Base-by-base conservation (phyloP, 1,140 invertebrate genomes). In the Drosophila chauvacae region DNA sequence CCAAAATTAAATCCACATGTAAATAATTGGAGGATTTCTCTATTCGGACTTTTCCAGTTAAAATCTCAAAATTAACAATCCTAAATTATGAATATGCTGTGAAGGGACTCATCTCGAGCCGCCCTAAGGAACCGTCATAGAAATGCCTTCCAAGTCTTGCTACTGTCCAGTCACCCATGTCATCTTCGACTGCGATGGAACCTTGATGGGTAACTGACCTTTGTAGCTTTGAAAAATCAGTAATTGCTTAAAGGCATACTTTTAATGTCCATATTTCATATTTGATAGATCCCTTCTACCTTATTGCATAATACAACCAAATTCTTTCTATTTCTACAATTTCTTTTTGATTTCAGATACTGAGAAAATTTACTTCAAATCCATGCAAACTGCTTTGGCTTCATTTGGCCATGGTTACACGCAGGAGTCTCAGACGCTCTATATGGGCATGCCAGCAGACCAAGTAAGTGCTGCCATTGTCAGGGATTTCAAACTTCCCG, bases 111-210 rank as follows among this genome's bases (percentile, higher is more conserved):
- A 14, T 4, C 4, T 14, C 42, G 18, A 42, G 16, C 2, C 48
- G 18, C 41, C 2, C 6, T 10, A 56, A n/a, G 16, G n/a, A 18
- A 60, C 14, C 28, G 10, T 16, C 16, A 1, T 20, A 9, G 65
- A 51, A 70, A 30, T 69, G 45, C 4, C 55, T 18, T 9, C 14
- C 0, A 35, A 26, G 5, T 11, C 26, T 14, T 26, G 37, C 10
- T 50, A 55, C 7, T 44, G 45, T 6, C 48, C 47, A 11, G 80
- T 88, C 33, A 69, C 77, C 0, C 80, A 87, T 18, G 59, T 79
- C 61, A 87, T 87, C 14, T 88, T 87, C 2, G 83, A 87, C 47
- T 71, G 62, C 23, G 83, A 87, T 80, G 83, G 83, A 16, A 88
- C 80, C 10, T 26, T 87, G 10, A 55, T 87, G 65, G 84, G 83